Evolutionary conservation across 92 coral and sea anemone genomes (phyloP).

Genomic region (Porites cylindrica): DNA sequence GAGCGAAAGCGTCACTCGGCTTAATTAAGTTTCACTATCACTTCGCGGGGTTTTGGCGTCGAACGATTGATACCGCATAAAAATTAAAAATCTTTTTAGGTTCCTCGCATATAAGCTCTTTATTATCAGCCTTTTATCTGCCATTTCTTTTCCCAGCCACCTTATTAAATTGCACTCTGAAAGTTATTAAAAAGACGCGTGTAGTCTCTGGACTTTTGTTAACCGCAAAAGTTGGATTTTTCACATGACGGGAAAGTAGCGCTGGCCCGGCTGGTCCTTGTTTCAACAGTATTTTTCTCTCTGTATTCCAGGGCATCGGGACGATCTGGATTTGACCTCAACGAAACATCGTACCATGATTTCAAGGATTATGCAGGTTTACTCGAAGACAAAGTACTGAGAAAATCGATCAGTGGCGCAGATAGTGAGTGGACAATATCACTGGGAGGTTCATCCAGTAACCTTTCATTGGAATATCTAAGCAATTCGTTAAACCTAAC

Average conservation of each 20-base stretch:
- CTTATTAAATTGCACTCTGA: too few species aligned
- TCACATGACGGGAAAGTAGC: too few species aligned
- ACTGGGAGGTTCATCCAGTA: not conserved
- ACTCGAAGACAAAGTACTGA: not conserved
- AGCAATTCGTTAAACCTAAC: slow-evolving; percentile 19
- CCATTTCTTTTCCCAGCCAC: too few species aligned
- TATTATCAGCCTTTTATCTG: too few species aligned
- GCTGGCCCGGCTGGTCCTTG: too few species aligned
- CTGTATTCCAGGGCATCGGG: not conserved
- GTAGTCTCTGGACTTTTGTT: too few species aligned
- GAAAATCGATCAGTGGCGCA: not conserved
- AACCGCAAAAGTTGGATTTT: too few species aligned
- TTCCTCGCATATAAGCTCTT: too few species aligned
- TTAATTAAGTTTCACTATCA: too few species aligned
- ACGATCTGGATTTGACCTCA: not conserved
- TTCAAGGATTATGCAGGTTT: not conserved
- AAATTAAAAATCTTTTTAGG: too few species aligned
- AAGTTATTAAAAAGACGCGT: too few species aligned
- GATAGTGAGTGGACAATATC: not conserved
- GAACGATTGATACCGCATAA: too few species aligned
- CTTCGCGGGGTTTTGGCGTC: not conserved
- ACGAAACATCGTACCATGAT: not conserved
- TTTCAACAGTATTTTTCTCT: not conserved
- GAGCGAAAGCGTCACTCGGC: not conserved
- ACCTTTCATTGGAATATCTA: slow-evolving; percentile 5